Evolutionary conservation across 2,888 invertebrate genomes (phyloP).

Genomic region (Hypena proboscidalis): DNA sequence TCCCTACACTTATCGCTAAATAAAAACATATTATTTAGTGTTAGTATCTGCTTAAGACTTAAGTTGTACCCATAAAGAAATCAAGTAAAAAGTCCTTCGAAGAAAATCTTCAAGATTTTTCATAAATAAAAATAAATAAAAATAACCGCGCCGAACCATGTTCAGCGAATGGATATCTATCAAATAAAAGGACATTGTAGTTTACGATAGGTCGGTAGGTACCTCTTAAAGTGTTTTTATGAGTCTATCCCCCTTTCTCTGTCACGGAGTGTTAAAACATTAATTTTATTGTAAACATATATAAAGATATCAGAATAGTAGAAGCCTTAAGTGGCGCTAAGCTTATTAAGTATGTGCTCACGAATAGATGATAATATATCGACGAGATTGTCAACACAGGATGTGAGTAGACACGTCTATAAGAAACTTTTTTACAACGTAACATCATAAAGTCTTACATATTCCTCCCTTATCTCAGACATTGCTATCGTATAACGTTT

Average conservation of each 20-base stretch:
- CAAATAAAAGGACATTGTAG: constrained; percentile 29
- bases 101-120: constrained; percentile 3
- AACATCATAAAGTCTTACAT: constrained; percentile 5
- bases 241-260: constrained; percentile 28
- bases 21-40: constrained; percentile 12
- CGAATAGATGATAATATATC: constrained; percentile 34
- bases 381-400: constrained; percentile 26
- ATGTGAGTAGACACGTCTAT: constrained; percentile 23
- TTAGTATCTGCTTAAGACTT: constrained; percentile 9
- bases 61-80: constrained; percentile 9
- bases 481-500: constrained; percentile 13
- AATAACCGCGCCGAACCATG: constrained; percentile 12
- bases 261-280: constrained; percentile 29
- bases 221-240: constrained; percentile 40
- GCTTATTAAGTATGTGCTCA: constrained; percentile 24
- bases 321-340: constrained; percentile 22
- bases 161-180: constrained; percentile 27
- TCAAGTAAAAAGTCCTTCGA: constrained; percentile 6
- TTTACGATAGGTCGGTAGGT: constrained; percentile 35
- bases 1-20: background rate
- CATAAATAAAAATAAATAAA: constrained; percentile 10
- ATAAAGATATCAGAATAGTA: constrained; percentile 22
- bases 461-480: background rate
- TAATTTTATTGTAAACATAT: constrained; percentile 33
- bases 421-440: constrained; percentile 3